phyloP scores from a whole-genome alignment of 1,140 invertebrate species.

The Nixonia krombeini region DNA sequence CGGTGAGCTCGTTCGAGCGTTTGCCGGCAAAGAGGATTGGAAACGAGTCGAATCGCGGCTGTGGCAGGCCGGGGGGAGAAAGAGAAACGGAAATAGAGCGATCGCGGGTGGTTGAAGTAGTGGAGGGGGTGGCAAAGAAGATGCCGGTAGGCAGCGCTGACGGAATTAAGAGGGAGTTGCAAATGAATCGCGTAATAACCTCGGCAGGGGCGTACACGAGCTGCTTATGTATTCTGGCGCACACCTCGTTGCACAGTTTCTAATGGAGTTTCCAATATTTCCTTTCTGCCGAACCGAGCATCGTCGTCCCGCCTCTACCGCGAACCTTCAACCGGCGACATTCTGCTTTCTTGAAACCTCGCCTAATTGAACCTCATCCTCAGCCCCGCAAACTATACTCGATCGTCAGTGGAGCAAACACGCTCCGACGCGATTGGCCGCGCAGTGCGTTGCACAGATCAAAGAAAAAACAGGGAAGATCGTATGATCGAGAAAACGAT shows the following conservation, averaged over 20 bases:
- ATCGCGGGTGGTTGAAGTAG: too few relatives aligned
- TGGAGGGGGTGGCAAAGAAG: conserved; percentile 22
- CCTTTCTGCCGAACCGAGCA: conserved; percentile 13
- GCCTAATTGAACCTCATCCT: too few relatives aligned
- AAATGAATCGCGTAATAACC: conserved; percentile 63
- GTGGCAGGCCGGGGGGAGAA: conserved; percentile 48
- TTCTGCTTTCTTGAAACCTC: too few relatives aligned
- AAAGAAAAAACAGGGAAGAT: too few relatives aligned
- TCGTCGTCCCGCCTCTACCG: too few relatives aligned
- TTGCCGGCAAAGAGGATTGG: conserved; percentile 65
- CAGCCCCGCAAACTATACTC: too few relatives aligned
- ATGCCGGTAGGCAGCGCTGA: conserved; percentile 22
- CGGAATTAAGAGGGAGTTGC: conserved; percentile 50
- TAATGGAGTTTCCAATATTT: conserved; percentile 53
- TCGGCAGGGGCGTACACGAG: conserved; percentile 22
- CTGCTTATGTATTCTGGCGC: conserved; percentile 52
- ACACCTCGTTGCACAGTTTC: conserved; percentile 39
- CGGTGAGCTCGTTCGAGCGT: conserved; percentile 57
- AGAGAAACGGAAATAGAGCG: conserved; percentile 8
- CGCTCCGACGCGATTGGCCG: too few relatives aligned
- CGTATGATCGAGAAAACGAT: too few relatives aligned
- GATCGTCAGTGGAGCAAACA: too few relatives aligned
- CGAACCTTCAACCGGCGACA: too few relatives aligned
- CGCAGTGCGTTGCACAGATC: too few relatives aligned
- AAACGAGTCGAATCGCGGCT: conserved; percentile 52